phyloP scores from a whole-genome alignment of 1,140 invertebrate species.

The Drosophila bocki region DNA sequence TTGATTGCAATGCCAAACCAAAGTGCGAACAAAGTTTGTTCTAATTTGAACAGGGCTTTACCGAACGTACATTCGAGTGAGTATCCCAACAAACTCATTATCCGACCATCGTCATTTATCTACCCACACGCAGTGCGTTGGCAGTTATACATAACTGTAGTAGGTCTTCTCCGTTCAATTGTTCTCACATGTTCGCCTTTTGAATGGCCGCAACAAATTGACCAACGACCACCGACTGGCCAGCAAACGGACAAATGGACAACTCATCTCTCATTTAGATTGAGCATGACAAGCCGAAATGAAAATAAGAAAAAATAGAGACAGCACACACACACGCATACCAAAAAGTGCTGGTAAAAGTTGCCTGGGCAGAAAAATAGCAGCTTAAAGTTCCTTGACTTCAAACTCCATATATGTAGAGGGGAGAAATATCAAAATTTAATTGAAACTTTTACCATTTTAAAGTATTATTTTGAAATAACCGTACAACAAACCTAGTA shows the following conservation, averaged over 20 bases:
- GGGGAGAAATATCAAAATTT: too few relatives aligned
- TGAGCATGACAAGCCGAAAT: constrained; percentile 64
- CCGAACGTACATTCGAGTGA: not conserved
- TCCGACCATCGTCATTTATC: constrained; percentile 34
- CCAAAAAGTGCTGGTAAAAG: constrained; percentile 59
- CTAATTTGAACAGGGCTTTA: constrained; percentile 18
- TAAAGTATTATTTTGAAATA: not conserved
- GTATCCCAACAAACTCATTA: constrained; percentile 31
- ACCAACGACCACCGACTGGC: constrained; percentile 9
- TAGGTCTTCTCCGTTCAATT: constrained; percentile 55
- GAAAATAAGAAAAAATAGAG: constrained; percentile 36
- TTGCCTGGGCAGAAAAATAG: constrained; percentile 51
- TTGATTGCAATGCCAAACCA: not conserved
- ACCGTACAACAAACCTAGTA: not conserved
- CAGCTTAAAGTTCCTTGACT: constrained; percentile 79
- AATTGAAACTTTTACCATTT: not conserved
- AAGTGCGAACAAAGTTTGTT: constrained; percentile 15
- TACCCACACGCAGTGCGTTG: constrained; percentile 45
- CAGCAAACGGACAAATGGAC: constrained; percentile 35
- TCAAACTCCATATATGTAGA: constrained; percentile 25
- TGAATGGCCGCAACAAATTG: constrained; percentile 46
- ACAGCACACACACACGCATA: not conserved
- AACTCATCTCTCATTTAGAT: constrained; percentile 66
- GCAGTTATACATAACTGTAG: constrained; percentile 43
- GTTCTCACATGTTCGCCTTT: constrained; percentile 46